A percentile compares a stretch with the other conserved stretches of the same genome.
Conservation (phyloP, 2,888 invertebrate species). For the Ectropis crepuscularia region DNA sequence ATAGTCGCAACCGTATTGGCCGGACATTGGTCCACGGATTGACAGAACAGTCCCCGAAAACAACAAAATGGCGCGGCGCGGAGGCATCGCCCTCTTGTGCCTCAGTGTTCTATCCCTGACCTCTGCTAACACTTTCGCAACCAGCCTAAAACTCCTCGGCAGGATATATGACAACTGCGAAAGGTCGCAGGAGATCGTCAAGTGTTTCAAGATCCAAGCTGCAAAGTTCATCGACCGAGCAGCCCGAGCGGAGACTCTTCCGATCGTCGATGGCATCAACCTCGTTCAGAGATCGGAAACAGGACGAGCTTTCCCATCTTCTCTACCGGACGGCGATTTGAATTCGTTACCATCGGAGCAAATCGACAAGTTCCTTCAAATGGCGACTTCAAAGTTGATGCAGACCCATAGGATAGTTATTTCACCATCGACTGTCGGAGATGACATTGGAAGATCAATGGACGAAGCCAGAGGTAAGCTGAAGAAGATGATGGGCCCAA, state of each 20-base stretch:
- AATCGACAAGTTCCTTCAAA: slow-evolving; percentile 84
- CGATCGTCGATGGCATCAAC: slow-evolving; percentile 86
- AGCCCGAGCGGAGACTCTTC: slow-evolving; percentile 85
- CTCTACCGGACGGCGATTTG: slow-evolving; percentile 84
- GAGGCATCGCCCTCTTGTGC: slow-evolving; percentile 68
- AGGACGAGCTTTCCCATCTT: slow-evolving; percentile 77
- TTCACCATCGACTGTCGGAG: slow-evolving; percentile 70
- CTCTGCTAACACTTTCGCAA: slow-evolving; percentile 72
- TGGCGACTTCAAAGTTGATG: slow-evolving; percentile 84
- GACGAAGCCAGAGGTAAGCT: slow-evolving; percentile 85
- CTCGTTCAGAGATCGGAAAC: slow-evolving; percentile 79
- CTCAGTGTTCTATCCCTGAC: slow-evolving; percentile 59
- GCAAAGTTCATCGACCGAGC: slow-evolving; percentile 87
- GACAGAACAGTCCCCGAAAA: slow-evolving; percentile 59
- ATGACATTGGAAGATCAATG: slow-evolving; percentile 76
- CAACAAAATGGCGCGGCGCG: slow-evolving; percentile 76
- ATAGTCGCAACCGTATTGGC: slow-evolving; percentile 74
- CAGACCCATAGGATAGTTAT: slow-evolving; percentile 86
- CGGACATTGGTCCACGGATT: slow-evolving; percentile 68
- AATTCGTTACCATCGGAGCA: slow-evolving; percentile 85
- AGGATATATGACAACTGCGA: slow-evolving; percentile 87
- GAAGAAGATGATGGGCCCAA: slow-evolving; percentile 87
- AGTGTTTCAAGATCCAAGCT: slow-evolving; percentile 90
- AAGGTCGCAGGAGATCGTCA: slow-evolving; percentile 86
- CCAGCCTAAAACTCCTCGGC: slow-evolving; percentile 78